These are phyloP conservation scores for Coboldia fuscipes DNA, from an alignment of 1,140 invertebrate species.

Conservation along the genomic window DNA sequence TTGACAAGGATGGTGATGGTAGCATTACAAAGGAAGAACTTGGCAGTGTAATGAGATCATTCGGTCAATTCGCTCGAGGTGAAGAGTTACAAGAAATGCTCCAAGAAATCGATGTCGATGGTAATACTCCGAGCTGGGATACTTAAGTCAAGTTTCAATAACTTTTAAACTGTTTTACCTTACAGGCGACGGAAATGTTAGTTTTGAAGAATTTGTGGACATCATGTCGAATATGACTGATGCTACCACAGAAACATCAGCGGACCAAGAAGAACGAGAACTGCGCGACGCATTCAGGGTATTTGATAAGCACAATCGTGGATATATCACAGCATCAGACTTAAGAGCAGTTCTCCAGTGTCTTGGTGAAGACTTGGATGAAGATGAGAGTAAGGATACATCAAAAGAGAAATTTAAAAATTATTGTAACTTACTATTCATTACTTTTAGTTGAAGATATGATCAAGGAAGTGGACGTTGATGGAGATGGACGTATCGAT, in stretches of 20 bases:
- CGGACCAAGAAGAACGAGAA: constrained; percentile 65
- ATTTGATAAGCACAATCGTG: constrained; percentile 70
- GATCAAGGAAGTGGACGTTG: constrained; percentile 80
- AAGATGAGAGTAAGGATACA: constrained; percentile 53
- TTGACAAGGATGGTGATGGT: constrained; percentile 75
- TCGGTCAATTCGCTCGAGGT: constrained; percentile 64
- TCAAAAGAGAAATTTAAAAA: neutral
- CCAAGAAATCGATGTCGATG: constrained; percentile 76
- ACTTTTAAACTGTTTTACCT: constrained; percentile 3
- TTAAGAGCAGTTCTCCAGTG: constrained; percentile 64
- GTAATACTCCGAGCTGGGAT: constrained; percentile 19
- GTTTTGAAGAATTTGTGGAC: constrained; percentile 81
- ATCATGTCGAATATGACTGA: constrained; percentile 61
- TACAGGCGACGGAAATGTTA: constrained; percentile 70
- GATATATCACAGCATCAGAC: constrained; percentile 69
- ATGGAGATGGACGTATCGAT: constrained; percentile 72
- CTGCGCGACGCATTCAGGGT: constrained; percentile 70
- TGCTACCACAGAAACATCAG: constrained; percentile 32
- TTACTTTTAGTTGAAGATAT: constrained; percentile 65
- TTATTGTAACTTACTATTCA: constrained; percentile 5
- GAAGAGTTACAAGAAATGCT: constrained; percentile 71
- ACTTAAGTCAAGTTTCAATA: no score
- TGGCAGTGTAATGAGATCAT: constrained; percentile 59
- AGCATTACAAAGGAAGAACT: constrained; percentile 72
- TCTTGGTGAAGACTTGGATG: constrained; percentile 61